These are phyloP conservation scores for Leptothorax acervorum DNA, from an alignment of 2,888 invertebrate genomes.

Conservation along the genomic window DNA sequence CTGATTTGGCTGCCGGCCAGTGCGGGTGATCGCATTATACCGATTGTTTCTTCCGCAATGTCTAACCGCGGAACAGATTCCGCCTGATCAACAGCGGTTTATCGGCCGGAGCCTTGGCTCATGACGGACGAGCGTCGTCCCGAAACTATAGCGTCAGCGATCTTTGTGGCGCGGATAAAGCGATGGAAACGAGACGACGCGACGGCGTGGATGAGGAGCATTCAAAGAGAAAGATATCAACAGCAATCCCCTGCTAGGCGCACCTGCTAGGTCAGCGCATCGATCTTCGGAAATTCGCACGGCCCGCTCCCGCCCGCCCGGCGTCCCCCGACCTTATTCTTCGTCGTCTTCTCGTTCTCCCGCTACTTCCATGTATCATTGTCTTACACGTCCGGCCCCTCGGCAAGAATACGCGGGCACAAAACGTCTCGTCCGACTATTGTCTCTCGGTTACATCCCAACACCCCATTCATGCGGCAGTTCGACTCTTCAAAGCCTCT, in stretches of 20 bases:
- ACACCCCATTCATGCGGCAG: conserved; percentile 43
- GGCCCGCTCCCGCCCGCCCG: conserved; percentile 28
- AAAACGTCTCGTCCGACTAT: conserved; percentile 49
- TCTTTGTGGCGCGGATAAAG: conserved; percentile 42
- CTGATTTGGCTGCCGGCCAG: conserved; percentile 21
- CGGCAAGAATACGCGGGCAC: conserved; percentile 31
- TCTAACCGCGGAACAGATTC: conserved; percentile 31
- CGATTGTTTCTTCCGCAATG: conserved; percentile 48
- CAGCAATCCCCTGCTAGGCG: conserved; percentile 9
- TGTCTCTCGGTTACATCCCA: conserved; percentile 51
- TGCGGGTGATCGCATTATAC: conserved; percentile 31
- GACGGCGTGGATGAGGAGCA: conserved; percentile 11
- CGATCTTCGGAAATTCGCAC: conserved; percentile 52
- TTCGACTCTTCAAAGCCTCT: conserved; percentile 40
- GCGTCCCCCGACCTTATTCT: conserved; percentile 25
- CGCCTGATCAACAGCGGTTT: conserved; percentile 26
- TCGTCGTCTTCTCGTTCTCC: conserved; percentile 26
- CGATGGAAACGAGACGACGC: conserved; percentile 1
- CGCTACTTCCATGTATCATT: conserved; percentile 45
- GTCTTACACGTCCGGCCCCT: conserved; percentile 35
- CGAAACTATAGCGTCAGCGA: conserved; percentile 53
- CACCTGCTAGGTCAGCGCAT: conserved; percentile 61
- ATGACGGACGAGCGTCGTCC: conserved; percentile 55
- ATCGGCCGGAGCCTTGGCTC: conserved; percentile 36
- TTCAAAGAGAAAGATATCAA: conserved; percentile 53